Base-by-base conservation (phyloP, 2,113 vertebrate genomes). In the Pipa parva region DNA sequence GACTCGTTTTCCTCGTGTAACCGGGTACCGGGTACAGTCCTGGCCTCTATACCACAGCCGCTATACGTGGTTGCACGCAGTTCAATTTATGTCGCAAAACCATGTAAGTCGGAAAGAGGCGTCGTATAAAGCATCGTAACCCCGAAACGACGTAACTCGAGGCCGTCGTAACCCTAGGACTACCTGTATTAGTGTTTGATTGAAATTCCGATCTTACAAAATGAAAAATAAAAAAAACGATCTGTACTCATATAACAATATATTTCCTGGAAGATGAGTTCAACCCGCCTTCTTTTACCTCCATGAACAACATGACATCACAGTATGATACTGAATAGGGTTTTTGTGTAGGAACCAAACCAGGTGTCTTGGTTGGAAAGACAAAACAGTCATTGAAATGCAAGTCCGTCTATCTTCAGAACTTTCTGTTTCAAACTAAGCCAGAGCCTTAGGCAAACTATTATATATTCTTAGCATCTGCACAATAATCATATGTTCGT, bases 331-430 rank as follows among this genome's bases (percentile, higher is more conserved):
- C 71, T 77, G 75, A 83, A 81, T 72, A 64, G 79, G 33, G 63
- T 79, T 80, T 86, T 79, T 83, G 79, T 81, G 75, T 51, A 60
- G 63, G 21, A 27, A 61, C 25, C 24, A 27, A 75, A 78, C 83
- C 83, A 84, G 83, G 85, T 88, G 84, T 83, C 79, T 80, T 36
- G 18, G 68, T 79, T 76, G 71, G 72, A 79, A 70, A 83, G 75
- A 70, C 17, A 49, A 52, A 75, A 74, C 78, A 86, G 79, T 80
- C 80, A 85, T 79, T 79, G 72, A 81, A 84, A 84, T 77, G 77
- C 78, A 84, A 83, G 78, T 80, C 81, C 78, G 71, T 81, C 76
- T 76, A 74, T 84, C 84, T 83, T 76, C 77, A 83, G 21, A 84
- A 81, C 51, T 63, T 68, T 81, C 76, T 18, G 71, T 86, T 87